These are phyloP conservation scores for Corticium candelabrum DNA, from an alignment of 37 sponge, comb jelly and placozoan species.

Conservation along the genomic window DNA sequence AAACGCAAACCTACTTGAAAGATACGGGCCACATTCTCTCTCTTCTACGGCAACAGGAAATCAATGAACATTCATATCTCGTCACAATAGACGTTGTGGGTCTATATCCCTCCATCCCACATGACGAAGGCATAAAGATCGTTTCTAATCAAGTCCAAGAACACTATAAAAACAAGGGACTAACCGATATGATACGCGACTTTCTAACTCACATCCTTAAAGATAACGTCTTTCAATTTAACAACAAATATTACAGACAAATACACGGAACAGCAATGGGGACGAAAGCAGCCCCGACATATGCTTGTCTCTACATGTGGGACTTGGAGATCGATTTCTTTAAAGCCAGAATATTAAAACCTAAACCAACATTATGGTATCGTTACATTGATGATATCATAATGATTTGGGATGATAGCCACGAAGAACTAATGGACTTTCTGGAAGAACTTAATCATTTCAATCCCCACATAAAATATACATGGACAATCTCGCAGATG, in stretches of 20 bases:
- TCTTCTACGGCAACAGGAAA: too few species aligned
- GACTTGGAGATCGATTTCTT: neutral
- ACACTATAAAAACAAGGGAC: neutral
- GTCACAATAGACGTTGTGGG: neutral
- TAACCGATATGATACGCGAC: neutral
- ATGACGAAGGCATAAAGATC: neutral
- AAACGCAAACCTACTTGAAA: neutral
- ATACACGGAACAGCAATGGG: neutral
- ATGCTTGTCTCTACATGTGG: neutral
- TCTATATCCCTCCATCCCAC: neutral
- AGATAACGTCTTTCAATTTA: neutral
- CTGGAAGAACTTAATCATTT: neutral
- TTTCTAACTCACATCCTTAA: neutral
- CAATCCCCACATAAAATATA: neutral
- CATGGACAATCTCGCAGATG: neutral
- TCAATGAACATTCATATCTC: too few species aligned
- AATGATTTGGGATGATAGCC: neutral
- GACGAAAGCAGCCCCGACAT: neutral
- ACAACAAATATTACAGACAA: neutral
- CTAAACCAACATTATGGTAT: neutral
- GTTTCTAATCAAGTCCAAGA: neutral
- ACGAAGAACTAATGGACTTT: neutral
- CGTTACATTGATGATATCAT: neutral
- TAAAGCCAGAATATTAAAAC: neutral
- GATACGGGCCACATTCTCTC: too few species aligned